A percentile compares a stretch with the other conserved stretches of the same genome.
Evolutionary conservation across 1,140 invertebrate genomes (phyloP).

Genomic region (Diorhabda sublineata): DNA sequence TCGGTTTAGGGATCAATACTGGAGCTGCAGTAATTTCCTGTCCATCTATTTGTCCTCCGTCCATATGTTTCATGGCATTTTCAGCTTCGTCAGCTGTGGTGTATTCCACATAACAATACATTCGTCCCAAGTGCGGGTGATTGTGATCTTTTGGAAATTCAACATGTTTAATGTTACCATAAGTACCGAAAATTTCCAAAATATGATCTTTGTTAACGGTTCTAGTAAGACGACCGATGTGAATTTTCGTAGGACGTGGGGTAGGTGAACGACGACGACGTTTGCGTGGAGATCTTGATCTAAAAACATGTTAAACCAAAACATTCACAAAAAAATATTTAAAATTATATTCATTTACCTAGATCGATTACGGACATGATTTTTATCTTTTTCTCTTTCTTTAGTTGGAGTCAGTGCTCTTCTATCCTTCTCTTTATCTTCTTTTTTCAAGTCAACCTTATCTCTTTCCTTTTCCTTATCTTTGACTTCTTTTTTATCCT

Average conservation of each 20-base stretch:
- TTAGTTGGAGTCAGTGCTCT: constrained; percentile 43
- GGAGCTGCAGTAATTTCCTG: constrained; percentile 93
- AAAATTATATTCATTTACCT: constrained; percentile 43
- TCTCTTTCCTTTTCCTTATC: constrained; percentile 54
- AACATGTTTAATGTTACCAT: constrained; percentile 84
- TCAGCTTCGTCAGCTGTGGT: constrained; percentile 91
- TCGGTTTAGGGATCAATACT: constrained; percentile 73
- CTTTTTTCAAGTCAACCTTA: constrained; percentile 45
- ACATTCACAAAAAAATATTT: constrained; percentile 20
- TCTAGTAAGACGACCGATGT: constrained; percentile 84
- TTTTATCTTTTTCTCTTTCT: constrained; percentile 51
- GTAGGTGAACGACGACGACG: constrained; percentile 77
- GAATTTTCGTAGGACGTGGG: constrained; percentile 84
- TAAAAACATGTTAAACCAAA: neutral
- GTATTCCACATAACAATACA: constrained; percentile 95
- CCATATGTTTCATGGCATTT: constrained; percentile 99
- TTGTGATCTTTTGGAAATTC: constrained; percentile 85
- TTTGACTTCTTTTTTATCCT: constrained; percentile 53
- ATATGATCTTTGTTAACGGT: constrained; percentile 94
- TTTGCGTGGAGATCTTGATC: constrained; percentile 54
- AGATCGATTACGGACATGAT: constrained; percentile 53
- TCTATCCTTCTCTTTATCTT: constrained; percentile 53
- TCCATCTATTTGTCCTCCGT: constrained; percentile 89
- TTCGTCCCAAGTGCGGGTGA: constrained; percentile 79
- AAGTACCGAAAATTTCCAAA: constrained; percentile 90